Evolutionary conservation across 2,797 vertebrate genomes (phyloP), one percentile per base, ranked within the genome.

Genomic region (Darevskia nairensis): DNA sequence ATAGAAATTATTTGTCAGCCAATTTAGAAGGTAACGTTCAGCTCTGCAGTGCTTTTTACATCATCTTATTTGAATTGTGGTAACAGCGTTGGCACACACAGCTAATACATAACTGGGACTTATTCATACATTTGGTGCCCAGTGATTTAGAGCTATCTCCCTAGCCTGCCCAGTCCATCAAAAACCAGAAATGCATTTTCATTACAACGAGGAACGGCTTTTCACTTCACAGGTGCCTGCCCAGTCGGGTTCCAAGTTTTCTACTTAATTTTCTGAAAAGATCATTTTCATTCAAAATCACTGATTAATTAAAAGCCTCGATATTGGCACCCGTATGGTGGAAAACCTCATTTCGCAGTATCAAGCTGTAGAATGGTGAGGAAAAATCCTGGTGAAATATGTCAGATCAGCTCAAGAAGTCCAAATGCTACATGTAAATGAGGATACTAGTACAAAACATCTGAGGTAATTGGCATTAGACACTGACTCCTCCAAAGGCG

Each of bases 1-100:
- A 69, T 76, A 85, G 86, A 88, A 75, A 82, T 82, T 88, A 79
- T 80, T 90, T 81, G 64, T 90, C 80, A 71, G 44, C 71, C 17
- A 78, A 85, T 77, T 69, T 71, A 90, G 15, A 23, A 66, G 76
- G 55, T 19, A 80, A 68, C 25, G 3, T 76, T 87, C 21, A 7
- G 76, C 59, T 84, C 21, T 84, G 77, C 25, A 66, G 15, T 55
- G 44, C 32, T 79, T 84, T 87, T 32, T 19, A 8, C 50, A 77
- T 81, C 27, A 41, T 10, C 77, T 87, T 76, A 23, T 88, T 85
- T 68, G 72, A 80, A 71, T 19, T 35, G 35, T 77, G 66, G 79
- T 77, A 82, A 81, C 23, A 80, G 66, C 5, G 9, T 44, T 41
- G 46, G 17, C 15, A 46, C 75, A 76, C 41, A 68, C 64, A 29